Base-by-base conservation (phyloP, 2,797 vertebrate species). In the Chlorospingus semifuscus region DNA sequence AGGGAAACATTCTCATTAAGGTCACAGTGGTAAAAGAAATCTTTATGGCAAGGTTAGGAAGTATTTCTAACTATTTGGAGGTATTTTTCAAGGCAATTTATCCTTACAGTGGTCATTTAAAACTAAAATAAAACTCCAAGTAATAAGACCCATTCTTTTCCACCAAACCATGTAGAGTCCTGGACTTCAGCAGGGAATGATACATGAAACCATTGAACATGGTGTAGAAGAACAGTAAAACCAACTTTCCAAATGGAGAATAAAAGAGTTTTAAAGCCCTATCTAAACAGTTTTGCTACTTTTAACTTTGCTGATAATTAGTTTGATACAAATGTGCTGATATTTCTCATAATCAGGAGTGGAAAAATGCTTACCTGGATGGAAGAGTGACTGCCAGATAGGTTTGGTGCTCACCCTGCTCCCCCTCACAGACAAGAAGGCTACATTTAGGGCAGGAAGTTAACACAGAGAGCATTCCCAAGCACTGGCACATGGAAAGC, bases 71-170 rank as follows among this genome's bases (percentile, higher is more conserved):
- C 84, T 74, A 93, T 89, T 50, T 87, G 69, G 42, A 64, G 44
- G 34, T 63, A 65, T 87, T 96, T 95, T 96, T 69, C 75, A 60
- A 87, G 83, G 63, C 78, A 87, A 91, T 94, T 96, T 95, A 79
- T 84, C 53, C 75, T 79, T 89, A 37, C 75, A 89, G 78, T 89
- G 27, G 65, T 91, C 85, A 83, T 95, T 95, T 87, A 90, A 60
- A 93, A 69, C 49, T 59, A 36, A 96, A 93, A 64, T 94, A 91
- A 90, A 90, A 82, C 56, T 84, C 30, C 0, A 6, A 82, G 71
- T 91, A 96, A 93, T 95, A 91, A 87, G 64, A 74, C 49, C 42
- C 64, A 49, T 88, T 96, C 44, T 90, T 87, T 91, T 90, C 63
- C 66, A 91, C 56, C 71, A 91, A 92, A 74, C 85, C 32, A 36